Evolutionary conservation across 2,797 vertebrate species (phyloP).

Genomic region (Sebastes glaucus): DNA sequence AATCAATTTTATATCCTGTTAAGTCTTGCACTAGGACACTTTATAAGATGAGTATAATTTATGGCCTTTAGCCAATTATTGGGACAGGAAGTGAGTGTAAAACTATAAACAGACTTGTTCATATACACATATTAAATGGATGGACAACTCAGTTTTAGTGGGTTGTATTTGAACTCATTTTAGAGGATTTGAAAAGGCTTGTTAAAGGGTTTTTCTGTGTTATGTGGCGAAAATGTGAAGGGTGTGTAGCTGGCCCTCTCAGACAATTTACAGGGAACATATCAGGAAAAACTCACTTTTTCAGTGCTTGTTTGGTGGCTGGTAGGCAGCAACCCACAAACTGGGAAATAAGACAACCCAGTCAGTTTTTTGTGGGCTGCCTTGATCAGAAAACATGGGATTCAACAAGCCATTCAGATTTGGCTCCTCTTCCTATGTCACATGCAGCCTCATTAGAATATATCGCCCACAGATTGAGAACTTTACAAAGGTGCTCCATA

Average conservation of each 20-base stretch:
- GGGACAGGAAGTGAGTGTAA: background rate
- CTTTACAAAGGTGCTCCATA: too few species aligned
- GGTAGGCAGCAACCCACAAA: too few species aligned
- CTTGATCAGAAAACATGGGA: too few species aligned
- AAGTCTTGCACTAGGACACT: constrained; percentile 12
- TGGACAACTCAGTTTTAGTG: background rate
- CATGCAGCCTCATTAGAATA: too few species aligned
- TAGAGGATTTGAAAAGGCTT: background rate
- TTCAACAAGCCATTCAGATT: too few species aligned
- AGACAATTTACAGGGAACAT: background rate
- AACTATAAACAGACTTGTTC: background rate
- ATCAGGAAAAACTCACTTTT: too few species aligned
- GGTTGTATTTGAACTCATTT: background rate
- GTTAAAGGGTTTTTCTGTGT: background rate
- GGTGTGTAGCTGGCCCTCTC: background rate
- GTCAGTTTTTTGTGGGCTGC: too few species aligned
- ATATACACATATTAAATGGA: background rate
- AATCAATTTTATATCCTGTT: constrained; percentile 39
- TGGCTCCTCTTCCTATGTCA: too few species aligned
- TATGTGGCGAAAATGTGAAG: background rate
- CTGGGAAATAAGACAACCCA: too few species aligned
- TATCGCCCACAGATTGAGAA: too few species aligned
- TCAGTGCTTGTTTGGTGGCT: too few species aligned
- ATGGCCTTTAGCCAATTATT: background rate
- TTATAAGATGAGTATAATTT: constrained; percentile 15